These are phyloP conservation scores for Pseudonaja textilis DNA, from an alignment of 2,113 vertebrate species.

Conservation along the genomic window DNA sequence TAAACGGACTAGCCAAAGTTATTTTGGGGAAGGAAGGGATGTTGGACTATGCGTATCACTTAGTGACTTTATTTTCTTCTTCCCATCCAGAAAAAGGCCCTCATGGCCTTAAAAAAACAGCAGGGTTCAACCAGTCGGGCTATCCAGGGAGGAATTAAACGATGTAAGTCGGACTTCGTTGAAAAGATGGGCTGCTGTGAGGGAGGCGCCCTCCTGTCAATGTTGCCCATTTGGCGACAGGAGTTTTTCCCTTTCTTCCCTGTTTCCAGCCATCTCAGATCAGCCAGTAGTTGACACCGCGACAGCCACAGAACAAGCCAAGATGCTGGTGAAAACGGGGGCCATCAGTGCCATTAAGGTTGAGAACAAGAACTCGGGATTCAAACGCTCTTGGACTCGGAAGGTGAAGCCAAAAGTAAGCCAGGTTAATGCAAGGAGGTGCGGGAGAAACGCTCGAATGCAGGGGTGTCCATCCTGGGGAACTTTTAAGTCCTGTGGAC, in stretches of 20 bases:
- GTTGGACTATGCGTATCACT: too few relatives aligned
- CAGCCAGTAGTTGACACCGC: slow-evolving; percentile 90
- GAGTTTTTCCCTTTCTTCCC: not conserved
- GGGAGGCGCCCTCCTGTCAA: rapidly evolving
- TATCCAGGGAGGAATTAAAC: slow-evolving; percentile 86
- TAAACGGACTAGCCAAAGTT: not conserved
- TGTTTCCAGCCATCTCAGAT: slow-evolving; percentile 79
- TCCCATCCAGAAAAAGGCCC: slow-evolving; percentile 83
- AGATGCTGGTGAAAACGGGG: slow-evolving; percentile 90
- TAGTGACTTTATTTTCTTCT: not conserved
- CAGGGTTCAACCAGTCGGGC: slow-evolving; percentile 85
- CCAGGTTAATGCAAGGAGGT: too few relatives aligned
- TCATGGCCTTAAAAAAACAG: slow-evolving; percentile 88
- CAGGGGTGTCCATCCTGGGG: not conserved
- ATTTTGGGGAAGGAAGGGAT: not conserved
- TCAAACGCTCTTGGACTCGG: slow-evolving; percentile 88
- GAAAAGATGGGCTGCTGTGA: not conserved
- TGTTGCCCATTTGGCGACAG: not conserved
- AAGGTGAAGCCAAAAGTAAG: slow-evolving; percentile 89
- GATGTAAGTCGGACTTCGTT: slow-evolving; percentile 73
- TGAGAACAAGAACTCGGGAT: slow-evolving; percentile 91
- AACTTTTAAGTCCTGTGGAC: not conserved
- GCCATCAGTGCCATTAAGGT: slow-evolving; percentile 93
- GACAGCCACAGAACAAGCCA: slow-evolving; percentile 89
- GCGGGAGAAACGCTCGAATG: not conserved